These are phyloP conservation scores for Nasonia longicornis DNA, from an alignment of 1,140 invertebrate genomes.

Conservation along the genomic window DNA sequence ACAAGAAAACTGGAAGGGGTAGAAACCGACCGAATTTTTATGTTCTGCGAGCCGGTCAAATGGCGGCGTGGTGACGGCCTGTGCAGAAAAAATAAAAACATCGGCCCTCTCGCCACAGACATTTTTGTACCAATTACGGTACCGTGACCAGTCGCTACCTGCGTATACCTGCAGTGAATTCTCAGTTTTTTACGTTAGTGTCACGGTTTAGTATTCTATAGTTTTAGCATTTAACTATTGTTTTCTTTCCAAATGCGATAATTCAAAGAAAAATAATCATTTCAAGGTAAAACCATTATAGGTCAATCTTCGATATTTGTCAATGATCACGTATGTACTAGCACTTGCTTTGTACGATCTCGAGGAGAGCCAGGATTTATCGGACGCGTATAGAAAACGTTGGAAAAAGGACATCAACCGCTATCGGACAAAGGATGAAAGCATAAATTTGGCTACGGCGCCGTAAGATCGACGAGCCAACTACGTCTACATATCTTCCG, in stretches of 20 bases:
- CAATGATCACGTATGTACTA: too few relatives aligned
- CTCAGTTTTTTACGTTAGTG: neutral
- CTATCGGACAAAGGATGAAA: conserved; percentile 6
- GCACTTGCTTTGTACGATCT: too few relatives aligned
- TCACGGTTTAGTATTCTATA: neutral
- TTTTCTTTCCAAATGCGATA: too few relatives aligned
- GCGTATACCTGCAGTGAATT: neutral
- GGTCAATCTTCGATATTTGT: too few relatives aligned
- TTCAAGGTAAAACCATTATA: too few relatives aligned
- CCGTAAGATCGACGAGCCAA: conserved; percentile 11
- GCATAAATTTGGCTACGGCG: conserved; percentile 23
- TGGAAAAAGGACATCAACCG: conserved; percentile 1
- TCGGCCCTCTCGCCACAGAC: conserved; percentile 25
- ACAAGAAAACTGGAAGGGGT: conserved; percentile 15
- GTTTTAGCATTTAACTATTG: too few relatives aligned
- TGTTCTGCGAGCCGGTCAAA: conserved; percentile 48
- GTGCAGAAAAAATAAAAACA: conserved; percentile 50
- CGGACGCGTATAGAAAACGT: neutral
- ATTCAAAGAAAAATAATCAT: too few relatives aligned
- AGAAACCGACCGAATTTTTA: conserved; percentile 62
- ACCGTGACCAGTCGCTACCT: conserved; percentile 19
- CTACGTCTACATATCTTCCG: neutral
- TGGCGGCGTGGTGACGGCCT: neutral
- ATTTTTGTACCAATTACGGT: conserved; percentile 55
- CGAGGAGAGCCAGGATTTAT: conserved; percentile 46